These are phyloP conservation scores for Acheta domesticus DNA, from an alignment of 2,888 invertebrate genomes.

Conservation along the genomic window DNA sequence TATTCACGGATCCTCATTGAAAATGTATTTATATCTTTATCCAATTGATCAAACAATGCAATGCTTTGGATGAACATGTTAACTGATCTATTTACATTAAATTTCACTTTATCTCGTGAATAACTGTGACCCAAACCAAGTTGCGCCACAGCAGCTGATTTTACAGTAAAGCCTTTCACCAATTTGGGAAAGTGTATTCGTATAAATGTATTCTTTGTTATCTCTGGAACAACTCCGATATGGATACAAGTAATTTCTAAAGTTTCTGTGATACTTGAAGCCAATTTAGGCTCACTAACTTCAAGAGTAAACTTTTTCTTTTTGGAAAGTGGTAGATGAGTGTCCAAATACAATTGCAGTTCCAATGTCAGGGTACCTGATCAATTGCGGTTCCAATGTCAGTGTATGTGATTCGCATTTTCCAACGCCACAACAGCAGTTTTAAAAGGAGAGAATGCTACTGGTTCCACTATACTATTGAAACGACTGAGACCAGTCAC, in stretches of 20 bases:
- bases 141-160: constrained; percentile 83
- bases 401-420: constrained; percentile 91
- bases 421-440: constrained; percentile 89
- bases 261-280: constrained; percentile 83
- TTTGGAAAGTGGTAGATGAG: constrained; percentile 78
- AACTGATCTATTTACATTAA: constrained; percentile 96
- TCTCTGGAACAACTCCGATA: constrained; percentile 86
- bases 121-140: constrained; percentile 97
- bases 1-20: constrained; percentile 98
- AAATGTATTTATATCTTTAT: constrained; percentile 98
- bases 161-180: constrained; percentile 77
- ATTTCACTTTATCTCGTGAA: constrained; percentile 96
- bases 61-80: constrained; percentile 99
- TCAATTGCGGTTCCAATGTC: too few species aligned
- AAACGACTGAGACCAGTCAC: constrained; percentile 84
- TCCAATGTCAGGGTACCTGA: constrained; percentile 87
- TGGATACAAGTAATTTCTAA: constrained; percentile 77
- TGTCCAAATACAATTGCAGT: constrained; percentile 82
- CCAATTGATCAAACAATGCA: constrained; percentile 92
- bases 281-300: constrained; percentile 85
- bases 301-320: constrained; percentile 70
- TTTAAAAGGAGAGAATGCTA: constrained; percentile 91
- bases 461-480: constrained; percentile 82
- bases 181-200: constrained; percentile 76
- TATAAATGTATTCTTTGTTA: constrained; percentile 57